Evolutionary conservation across 2,888 invertebrate species (phyloP).

Genomic region (Cyclophora albipunctata): DNA sequence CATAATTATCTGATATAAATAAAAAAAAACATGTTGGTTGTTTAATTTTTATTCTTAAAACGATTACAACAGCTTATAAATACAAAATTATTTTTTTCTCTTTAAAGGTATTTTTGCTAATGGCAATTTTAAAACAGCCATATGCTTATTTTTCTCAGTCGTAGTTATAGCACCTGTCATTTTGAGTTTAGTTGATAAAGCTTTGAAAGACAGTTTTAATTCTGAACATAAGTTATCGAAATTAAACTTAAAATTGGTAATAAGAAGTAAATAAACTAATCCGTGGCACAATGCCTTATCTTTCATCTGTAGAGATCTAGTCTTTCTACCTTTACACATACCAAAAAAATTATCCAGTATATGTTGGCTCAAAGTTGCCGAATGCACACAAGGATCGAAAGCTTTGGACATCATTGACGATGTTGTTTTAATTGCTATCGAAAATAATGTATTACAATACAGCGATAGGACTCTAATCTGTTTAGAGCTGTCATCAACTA

Average conservation of each 20-base stretch:
- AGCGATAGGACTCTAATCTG: constrained; percentile 39
- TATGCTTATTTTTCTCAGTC: constrained; percentile 30
- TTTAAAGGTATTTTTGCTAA: constrained; percentile 18
- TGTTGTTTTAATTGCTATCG: constrained; percentile 27
- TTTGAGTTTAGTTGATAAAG: constrained; percentile 36
- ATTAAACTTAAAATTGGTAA: constrained; percentile 51
- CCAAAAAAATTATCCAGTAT: constrained; percentile 42
- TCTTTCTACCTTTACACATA: constrained; percentile 29
- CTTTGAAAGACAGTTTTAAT: constrained; percentile 37
- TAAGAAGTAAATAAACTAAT: constrained; percentile 47
- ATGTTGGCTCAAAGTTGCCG: constrained; percentile 45
- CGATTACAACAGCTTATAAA: background rate
- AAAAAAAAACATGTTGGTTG: no score
- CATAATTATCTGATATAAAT: no score
- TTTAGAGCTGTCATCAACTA: constrained; percentile 24
- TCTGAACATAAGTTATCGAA: constrained; percentile 41
- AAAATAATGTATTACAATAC: constrained; percentile 44
- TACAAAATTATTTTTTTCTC: constrained; percentile 1
- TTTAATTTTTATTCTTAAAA: no score
- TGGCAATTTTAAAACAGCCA: constrained; percentile 51
- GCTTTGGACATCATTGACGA: constrained; percentile 41
- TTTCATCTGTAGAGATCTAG: constrained; percentile 42
- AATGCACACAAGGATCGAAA: constrained; percentile 36
- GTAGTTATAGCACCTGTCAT: constrained; percentile 47
- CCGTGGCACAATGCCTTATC: constrained; percentile 57